phyloP scores from a whole-genome alignment of 2,797 vertebrate genomes.

The Aplochiton taeniatus region DNA sequence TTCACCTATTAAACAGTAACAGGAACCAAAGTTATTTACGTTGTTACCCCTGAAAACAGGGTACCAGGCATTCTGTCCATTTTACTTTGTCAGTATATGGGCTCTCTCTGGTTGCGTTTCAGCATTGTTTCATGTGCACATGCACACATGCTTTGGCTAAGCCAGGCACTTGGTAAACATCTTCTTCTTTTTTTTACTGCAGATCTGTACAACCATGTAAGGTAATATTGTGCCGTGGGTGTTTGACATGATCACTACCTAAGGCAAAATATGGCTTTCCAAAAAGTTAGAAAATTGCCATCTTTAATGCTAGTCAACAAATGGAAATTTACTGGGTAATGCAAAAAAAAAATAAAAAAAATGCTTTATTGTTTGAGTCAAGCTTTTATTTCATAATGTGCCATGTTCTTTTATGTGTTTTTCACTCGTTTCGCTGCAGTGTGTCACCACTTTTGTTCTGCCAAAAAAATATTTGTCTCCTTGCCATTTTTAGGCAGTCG shows the following conservation, averaged over 20 bases:
- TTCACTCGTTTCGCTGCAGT: too few relatives aligned
- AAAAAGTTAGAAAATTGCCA: conserved; percentile 52
- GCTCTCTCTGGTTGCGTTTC: conserved; percentile 36
- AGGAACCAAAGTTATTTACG: too few relatives aligned
- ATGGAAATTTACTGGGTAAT: conserved; percentile 51
- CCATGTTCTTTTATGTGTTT: too few relatives aligned
- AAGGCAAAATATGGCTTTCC: conserved; percentile 72
- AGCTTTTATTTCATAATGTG: background rate
- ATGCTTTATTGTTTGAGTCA: too few relatives aligned
- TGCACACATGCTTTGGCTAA: conserved; percentile 52
- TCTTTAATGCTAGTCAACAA: conserved; percentile 45
- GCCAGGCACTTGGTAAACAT: conserved; percentile 73
- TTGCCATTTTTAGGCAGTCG: too few relatives aligned
- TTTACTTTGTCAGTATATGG: conserved; percentile 15
- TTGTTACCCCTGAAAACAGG: too few relatives aligned
- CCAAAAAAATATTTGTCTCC: too few relatives aligned
- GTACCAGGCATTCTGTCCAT: too few relatives aligned
- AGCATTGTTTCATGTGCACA: conserved; percentile 36
- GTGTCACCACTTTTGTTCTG: too few relatives aligned
- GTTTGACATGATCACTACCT: conserved; percentile 40
- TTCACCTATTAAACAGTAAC: too few relatives aligned
- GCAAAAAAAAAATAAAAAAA: conserved; percentile 18
- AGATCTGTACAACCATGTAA: conserved; percentile 39
- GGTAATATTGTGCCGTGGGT: conserved; percentile 44
- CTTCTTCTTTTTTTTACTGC: conserved; percentile 30